Conservation (phyloP, 23 tunicate species). For the Styela clava region DNA sequence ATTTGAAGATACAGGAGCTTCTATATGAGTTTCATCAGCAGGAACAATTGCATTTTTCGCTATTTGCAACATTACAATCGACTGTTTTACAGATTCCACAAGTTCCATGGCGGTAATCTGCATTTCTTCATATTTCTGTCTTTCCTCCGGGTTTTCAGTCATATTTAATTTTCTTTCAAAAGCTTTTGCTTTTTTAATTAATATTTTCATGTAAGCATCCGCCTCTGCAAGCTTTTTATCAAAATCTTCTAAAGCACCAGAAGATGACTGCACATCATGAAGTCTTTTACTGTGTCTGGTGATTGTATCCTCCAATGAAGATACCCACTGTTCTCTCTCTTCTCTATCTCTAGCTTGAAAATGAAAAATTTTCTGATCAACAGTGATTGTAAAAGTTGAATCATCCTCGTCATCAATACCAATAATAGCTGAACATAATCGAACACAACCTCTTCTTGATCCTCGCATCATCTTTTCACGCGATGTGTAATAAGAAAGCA, state of each 20-base stretch:
- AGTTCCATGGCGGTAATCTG: slow-evolving; percentile 49
- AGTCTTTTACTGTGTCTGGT: slow-evolving; percentile 64
- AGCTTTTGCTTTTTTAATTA: slow-evolving; percentile 51
- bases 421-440: slow-evolving; percentile 75
- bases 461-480: slow-evolving; percentile 87
- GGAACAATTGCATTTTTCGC: slow-evolving; percentile 46
- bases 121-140: slow-evolving; percentile 36
- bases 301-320: slow-evolving; percentile 86
- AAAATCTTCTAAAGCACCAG: slow-evolving; percentile 56
- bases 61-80: slow-evolving; percentile 73
- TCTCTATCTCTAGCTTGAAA: slow-evolving; percentile 79
- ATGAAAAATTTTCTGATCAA: slow-evolving; percentile 89
- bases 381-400: slow-evolving; percentile 92
- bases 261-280: slow-evolving; percentile 1
- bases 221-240: slow-evolving; percentile 89
- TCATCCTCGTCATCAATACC: slow-evolving; percentile 98
- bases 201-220: slow-evolving; percentile 78
- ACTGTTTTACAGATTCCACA: slow-evolving; percentile 85
- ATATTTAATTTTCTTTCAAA: slow-evolving; percentile 20
- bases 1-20: not conserved
- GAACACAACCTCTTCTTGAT: slow-evolving; percentile 87
- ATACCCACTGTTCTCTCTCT: slow-evolving; percentile 87
- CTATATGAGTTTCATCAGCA: not conserved
- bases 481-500: slow-evolving; percentile 81
- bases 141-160: slow-evolving; percentile 15